Base-by-base conservation (phyloP, 2,113 vertebrate species). In the Eupsittula cactorum region DNA sequence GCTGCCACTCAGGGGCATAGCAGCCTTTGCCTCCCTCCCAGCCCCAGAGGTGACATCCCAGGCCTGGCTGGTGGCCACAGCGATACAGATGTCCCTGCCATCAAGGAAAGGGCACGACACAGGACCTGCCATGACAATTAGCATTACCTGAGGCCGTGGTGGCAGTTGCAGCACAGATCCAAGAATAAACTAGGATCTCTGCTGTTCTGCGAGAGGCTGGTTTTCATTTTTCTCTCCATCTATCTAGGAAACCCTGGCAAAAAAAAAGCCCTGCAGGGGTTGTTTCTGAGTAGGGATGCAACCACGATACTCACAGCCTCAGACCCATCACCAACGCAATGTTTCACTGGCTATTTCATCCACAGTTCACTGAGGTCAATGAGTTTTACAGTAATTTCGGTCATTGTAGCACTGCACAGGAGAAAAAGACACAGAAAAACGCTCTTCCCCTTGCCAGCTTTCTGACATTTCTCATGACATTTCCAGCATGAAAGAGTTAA, bases 11-110 rank as follows among this genome's bases (percentile, higher is more conserved):
- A 2, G 14, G 27, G 25, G 27, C 1, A 18, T 3, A 4, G 37
- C 4, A 0, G 13, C 35, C 35, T 20, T 31, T 2, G 13, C 57
- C 35, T 49, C 41, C 68, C 20, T 63, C 59, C 68, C 25, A 21
- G 68, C 25, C 13, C 42, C 2, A 2, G 59, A 28, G 41, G 42
- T 24, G 59, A 73, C 76, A 35, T 21, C 59, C 35, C 41, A n/a
- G 42, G 29, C 31, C 53, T 62, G 84, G 73, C 46, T 44, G 44
- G 50, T 27, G 86, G 65, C 42, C 6, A 2, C n/a, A 41, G 57
- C 2, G 0, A 10, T 6, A 0, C 55, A 47, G 57, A 13, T 0
- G 2, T 57, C 19, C 24, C 29, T 25, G 49, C 41, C 49, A 73
- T 20, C 5, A 0, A 55, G 68, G 29, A 49, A 35, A 49, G 49